Base-by-base conservation (phyloP, 1,140 invertebrate species). In the Drosophila arizonae region DNA sequence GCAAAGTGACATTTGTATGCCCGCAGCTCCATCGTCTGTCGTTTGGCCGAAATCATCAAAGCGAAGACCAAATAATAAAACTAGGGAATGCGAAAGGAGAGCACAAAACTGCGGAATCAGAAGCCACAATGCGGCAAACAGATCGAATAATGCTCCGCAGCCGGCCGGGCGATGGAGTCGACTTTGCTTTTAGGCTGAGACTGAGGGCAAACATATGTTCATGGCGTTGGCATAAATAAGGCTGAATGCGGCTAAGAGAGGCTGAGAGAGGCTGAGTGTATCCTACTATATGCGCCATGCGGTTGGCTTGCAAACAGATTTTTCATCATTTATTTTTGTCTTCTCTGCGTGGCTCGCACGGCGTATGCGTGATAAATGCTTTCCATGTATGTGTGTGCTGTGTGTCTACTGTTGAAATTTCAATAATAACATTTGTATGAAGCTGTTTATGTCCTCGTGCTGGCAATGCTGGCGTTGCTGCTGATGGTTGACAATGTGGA, bases 361-460 rank as follows among this genome's bases (percentile, higher is more conserved):
- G 62, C 77, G 73, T 85, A 71, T 79, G 77, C 68, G 81, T 84
- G 65, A 84, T 84, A 76, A 86, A 78, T 78, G 76, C 68, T 85
- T 71, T 66, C 65, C 60, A 48, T 61, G 54, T 56, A 70, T 57
- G 52, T 6, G 51, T 6, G 51, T 10, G 52, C 26, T 24, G 57
- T 33, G 48, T 65, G 48, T 66, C 55, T 50, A 50, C 60, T 66
- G 69, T 73, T 75, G 69, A 86, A 86, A 82, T 86, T 86, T 87
- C 82, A 86, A 86, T 86, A 86, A 86, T 82, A 86, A 86, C 82
- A 87, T 86, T 86, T 86, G 82, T 87, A 86, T 86, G 79, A 86
- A 86, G 79, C 82, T 86, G 82, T 86, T 86, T 87, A 87, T 86
- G 79, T 62, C 57, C 55, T 43, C 50, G 46, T 61, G 48, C 10